Evolutionary conservation across 2,113 vertebrate genomes (phyloP).

Genomic region (Peucedramus taeniatus): DNA sequence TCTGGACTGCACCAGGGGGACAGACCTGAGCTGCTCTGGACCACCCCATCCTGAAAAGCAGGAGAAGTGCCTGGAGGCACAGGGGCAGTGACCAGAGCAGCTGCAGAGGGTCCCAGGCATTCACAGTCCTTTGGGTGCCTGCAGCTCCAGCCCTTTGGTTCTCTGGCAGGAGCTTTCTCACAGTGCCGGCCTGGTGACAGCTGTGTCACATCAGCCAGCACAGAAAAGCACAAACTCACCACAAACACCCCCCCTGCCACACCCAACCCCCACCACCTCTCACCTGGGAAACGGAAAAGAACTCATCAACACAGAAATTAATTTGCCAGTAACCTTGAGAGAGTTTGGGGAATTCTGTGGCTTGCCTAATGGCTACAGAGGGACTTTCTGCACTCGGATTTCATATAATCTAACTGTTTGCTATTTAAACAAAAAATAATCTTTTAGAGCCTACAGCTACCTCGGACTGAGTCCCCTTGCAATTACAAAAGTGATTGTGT

Average conservation of each 20-base stretch:
- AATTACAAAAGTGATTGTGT: not conserved
- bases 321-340: not conserved
- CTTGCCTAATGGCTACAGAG: not conserved
- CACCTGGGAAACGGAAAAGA: not conserved
- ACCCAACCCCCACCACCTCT: not conserved
- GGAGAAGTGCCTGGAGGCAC: not conserved
- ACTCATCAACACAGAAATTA: not conserved
- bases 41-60: not conserved
- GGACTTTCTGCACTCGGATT: not conserved
- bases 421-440: slow-evolving; percentile 34
- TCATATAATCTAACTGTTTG: not conserved
- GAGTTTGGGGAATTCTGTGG: not conserved
- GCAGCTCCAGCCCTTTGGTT: not conserved
- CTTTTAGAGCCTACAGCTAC: not conserved
- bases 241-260: not conserved
- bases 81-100: not conserved
- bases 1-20: not conserved
- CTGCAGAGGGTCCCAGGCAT: not conserved
- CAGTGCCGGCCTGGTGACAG: not conserved
- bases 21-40: too few species aligned
- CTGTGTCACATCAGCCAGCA: not conserved
- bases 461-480: not conserved
- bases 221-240: not conserved
- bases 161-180: not conserved
- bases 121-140: not conserved